Evolutionary conservation across 2,888 invertebrate genomes (phyloP), one percentile per base, ranked within the genome.

Genomic region (Eupithecia tripunctaria): DNA sequence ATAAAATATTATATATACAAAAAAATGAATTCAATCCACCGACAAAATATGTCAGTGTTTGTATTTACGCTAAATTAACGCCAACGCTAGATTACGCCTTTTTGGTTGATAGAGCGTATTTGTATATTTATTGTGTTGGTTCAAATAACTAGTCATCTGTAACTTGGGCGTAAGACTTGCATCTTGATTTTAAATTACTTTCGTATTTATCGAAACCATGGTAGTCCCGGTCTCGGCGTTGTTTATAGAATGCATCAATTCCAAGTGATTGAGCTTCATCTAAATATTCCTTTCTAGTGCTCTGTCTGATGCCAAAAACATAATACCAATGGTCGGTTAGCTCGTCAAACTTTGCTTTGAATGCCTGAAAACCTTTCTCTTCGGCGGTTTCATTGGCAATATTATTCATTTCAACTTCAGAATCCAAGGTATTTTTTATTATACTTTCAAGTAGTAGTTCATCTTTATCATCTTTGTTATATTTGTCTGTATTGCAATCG

Each of bases 301-400:
- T 14, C 66, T 65, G 60, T 29, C 0, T 60, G 15, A 60, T 60
- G 10, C 60, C 60, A 60, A 60, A 60, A 8, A 15, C 10, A 60
- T 60, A 60, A 60, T 60, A 60, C 29, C 29, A 60, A 29, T 60
- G 29, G 29, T 60, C 18, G 1, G 29, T 60, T 60, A 60, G 29
- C 18, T 14, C 60, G 18, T 60, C 38, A 43, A 69, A 72, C 27
- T 36, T 21, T 1, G 47, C 21, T 18, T 62, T 65, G 21, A 69
- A 76, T 0, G 25, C 32, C 6, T 47, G 21, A 15, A 68, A 64
- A 7, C 69, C 69, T 14, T 18, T 15, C 4, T 68, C 27, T 4
- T 73, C 47, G 8, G 73, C 76, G 8, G 15, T 18, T 60, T 60
- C 60, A 60, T 60, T 60, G 7, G 60, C 60, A 60, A 60, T 8